Evolutionary conservation across 2,888 invertebrate genomes (phyloP), one percentile per base, ranked within the genome.

Genomic region (Cheilosia impressa): DNA sequence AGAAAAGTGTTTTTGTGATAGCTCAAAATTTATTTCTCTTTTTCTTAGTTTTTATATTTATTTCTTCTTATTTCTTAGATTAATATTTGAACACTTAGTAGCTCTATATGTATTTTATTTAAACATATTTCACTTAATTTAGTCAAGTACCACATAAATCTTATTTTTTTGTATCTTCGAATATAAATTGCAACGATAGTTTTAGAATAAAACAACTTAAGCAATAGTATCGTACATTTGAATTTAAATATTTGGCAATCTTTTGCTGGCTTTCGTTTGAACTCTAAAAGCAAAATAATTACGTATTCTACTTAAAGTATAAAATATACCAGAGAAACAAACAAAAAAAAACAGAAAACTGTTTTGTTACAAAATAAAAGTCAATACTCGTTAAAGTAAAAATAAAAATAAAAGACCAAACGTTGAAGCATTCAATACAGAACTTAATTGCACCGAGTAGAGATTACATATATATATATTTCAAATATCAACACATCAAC

Each of bases 1-100:
- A 82, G 63, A 73, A 78, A 73, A 73, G 76, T 82, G 73, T 87
- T 87, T 82, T 87, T 87, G 87, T 87, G 87, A 87, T 87, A 87
- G 87, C 82, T 82, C 87, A 82, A 82, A 82, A 82, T 73, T 68
- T 19, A 19, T 52, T 73, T 43, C 57, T 38, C 50, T 57, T 60
- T 38, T 47, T 73, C 71, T 50, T 27, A 6, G 62, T 58, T 58
- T 71, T 22, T 66, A 9, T 71, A 63, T 69, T 87, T 77, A 72
- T 81, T 68, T 66, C 57, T 27, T 62, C 13, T 45, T 13, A 71
- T 78, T 15, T 53, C 19, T 84, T 72, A 77, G 34, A 47, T 38
- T 57, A 63, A 45, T 78, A 83, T 58, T 72, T 72, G 15, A 79
- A 68, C 63, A 76, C 50, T 72, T 57, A 55, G 47, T 72, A 71